These are phyloP conservation scores for Mus spicilegus DNA, from an alignment of 2,113 vertebrate species.

Conservation along the genomic window DNA sequence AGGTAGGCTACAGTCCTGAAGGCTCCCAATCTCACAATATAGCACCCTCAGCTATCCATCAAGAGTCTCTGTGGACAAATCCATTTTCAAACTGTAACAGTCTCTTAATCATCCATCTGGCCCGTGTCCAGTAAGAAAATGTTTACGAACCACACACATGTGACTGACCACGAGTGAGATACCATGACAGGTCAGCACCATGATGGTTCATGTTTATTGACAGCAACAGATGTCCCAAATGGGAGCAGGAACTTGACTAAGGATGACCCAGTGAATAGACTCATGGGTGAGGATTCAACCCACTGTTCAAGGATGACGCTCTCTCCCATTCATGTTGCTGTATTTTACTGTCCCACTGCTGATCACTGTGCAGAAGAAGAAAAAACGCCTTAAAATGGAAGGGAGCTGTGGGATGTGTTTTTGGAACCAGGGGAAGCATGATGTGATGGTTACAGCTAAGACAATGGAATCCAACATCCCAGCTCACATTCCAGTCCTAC, in stretches of 20 bases:
- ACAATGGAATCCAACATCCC: rapidly evolving
- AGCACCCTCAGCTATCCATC: background rate
- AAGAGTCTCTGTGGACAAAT: no score
- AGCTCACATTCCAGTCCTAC: background rate
- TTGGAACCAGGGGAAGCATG: background rate
- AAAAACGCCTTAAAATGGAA: background rate
- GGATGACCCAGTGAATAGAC: background rate
- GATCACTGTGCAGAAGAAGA: rapidly evolving
- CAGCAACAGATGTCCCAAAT: background rate
- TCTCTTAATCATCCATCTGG: background rate
- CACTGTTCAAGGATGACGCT: background rate
- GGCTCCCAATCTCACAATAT: background rate
- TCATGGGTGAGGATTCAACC: background rate
- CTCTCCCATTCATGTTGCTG: background rate
- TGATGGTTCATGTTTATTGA: background rate
- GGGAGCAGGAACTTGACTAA: background rate
- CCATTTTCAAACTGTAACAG: background rate
- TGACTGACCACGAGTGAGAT: background rate
- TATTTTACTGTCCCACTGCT: background rate
- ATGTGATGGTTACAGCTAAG: no score
- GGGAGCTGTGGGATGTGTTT: background rate
- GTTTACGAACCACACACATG: rapidly evolving
- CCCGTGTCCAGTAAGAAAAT: background rate
- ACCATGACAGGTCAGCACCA: background rate
- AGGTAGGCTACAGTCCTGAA: background rate